Conservation (phyloP, 1,140 invertebrate species). For the Drosophila subobscura region DNA sequence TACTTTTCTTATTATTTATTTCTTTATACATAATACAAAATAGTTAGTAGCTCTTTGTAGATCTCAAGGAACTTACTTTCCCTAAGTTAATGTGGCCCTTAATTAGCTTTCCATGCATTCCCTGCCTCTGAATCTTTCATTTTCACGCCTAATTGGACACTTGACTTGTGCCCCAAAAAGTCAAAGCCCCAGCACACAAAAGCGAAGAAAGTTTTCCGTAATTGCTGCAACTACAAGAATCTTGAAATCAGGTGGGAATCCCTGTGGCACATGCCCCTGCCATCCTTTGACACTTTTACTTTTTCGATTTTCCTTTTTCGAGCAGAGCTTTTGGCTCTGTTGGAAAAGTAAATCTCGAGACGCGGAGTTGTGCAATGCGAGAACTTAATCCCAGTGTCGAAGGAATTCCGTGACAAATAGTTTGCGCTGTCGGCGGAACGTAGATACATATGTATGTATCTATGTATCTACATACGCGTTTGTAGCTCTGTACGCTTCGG, state of each 20-base stretch:
- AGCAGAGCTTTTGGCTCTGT: slow-evolving; percentile 1
- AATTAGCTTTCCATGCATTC: no score
- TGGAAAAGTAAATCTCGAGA: slow-evolving; percentile 45
- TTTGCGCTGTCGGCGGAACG: slow-evolving; percentile 44
- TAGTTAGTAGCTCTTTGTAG: no score
- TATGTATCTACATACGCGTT: no score
- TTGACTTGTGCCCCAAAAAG: slow-evolving; percentile 2
- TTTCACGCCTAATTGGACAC: neutral
- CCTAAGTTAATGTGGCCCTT: no score
- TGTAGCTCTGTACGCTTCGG: no score
- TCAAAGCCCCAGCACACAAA: no score
- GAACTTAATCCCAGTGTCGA: slow-evolving; percentile 69
- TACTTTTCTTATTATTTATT: no score
- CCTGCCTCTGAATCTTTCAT: no score
- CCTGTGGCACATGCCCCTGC: no score
- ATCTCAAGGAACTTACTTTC: no score
- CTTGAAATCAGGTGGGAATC: slow-evolving; percentile 6
- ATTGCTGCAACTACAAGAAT: no score
- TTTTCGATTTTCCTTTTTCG: neutral
- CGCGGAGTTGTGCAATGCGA: slow-evolving; percentile 13
- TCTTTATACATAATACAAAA: no score
- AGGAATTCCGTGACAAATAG: slow-evolving; percentile 78
- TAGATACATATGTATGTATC: slow-evolving; percentile 33
- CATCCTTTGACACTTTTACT: slow-evolving; percentile 34
- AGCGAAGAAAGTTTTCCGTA: neutral